Evolutionary conservation across 2,797 vertebrate genomes (phyloP).

Genomic region (Lacerta agilis): DNA sequence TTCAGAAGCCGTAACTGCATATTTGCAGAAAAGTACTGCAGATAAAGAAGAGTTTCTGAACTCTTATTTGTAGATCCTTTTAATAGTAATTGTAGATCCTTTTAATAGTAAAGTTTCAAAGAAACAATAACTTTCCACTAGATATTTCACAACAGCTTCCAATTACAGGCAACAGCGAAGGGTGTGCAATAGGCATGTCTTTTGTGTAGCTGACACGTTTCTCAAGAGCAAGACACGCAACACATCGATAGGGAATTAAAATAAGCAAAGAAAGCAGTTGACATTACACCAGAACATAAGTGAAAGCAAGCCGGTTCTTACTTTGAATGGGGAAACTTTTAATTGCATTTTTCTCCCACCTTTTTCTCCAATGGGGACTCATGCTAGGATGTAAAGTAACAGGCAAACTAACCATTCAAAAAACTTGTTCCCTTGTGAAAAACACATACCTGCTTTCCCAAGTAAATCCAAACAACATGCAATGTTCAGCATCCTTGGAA

Average conservation of each 20-base stretch:
- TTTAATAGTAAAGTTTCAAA: neutral
- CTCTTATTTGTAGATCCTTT: neutral
- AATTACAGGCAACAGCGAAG: neutral
- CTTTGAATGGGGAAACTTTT: neutral
- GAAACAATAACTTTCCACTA: neutral
- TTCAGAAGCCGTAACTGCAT: neutral
- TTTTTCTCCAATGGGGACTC: neutral
- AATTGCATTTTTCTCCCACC: too few relatives aligned
- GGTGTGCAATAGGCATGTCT: neutral
- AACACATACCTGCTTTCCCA: neutral
- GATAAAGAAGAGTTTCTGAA: neutral
- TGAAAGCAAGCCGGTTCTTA: neutral
- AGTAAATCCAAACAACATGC: neutral
- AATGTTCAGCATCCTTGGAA: neutral
- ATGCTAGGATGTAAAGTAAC: neutral
- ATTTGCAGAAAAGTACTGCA: neutral
- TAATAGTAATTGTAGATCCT: neutral
- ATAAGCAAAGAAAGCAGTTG: neutral
- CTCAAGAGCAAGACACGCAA: neutral
- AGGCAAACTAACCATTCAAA: neutral
- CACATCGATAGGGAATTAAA: neutral
- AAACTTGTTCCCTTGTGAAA: neutral
- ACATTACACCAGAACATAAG: neutral
- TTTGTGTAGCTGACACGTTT: neutral
- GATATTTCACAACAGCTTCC: neutral